Conservation (phyloP, 2,888 invertebrate species). For the Ischnura elegans region DNA sequence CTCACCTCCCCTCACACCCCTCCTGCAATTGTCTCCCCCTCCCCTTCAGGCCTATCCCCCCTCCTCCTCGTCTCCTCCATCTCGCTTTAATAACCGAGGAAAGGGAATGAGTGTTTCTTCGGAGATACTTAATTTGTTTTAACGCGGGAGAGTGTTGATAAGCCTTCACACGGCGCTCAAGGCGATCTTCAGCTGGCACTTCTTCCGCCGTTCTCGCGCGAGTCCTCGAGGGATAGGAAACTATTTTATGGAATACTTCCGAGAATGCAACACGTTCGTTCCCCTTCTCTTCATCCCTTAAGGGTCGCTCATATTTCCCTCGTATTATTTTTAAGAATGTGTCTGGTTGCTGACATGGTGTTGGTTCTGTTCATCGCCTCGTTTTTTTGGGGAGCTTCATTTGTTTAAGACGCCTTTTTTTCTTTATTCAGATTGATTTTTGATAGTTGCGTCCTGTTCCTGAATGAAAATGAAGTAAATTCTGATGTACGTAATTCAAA, state of each 20-base stretch:
- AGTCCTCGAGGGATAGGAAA: background rate
- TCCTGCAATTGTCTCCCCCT: background rate
- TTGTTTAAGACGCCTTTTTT: too few species aligned
- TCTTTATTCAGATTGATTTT: too few species aligned
- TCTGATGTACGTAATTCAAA: too few species aligned
- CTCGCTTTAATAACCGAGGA: constrained; percentile 14
- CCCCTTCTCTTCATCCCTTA: background rate
- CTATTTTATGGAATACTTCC: background rate
- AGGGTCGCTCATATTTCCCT: too few species aligned
- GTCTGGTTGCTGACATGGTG: too few species aligned
- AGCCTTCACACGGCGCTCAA: background rate
- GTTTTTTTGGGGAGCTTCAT: too few species aligned
- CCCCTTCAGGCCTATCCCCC: background rate
- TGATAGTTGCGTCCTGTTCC: too few species aligned
- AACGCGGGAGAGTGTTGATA: background rate
- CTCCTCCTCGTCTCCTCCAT: background rate
- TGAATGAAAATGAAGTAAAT: too few species aligned
- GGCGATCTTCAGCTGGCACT: background rate
- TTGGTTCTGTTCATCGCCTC: too few species aligned
- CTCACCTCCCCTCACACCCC: background rate
- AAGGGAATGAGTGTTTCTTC: constrained; percentile 5
- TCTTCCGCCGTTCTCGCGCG: too few species aligned
- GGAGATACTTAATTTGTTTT: constrained; percentile 35
- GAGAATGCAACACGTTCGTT: background rate
- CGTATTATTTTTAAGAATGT: too few species aligned